These are phyloP conservation scores for Eupithecia pulchellata DNA, from an alignment of 2,888 invertebrate genomes.

Conservation along the genomic window DNA sequence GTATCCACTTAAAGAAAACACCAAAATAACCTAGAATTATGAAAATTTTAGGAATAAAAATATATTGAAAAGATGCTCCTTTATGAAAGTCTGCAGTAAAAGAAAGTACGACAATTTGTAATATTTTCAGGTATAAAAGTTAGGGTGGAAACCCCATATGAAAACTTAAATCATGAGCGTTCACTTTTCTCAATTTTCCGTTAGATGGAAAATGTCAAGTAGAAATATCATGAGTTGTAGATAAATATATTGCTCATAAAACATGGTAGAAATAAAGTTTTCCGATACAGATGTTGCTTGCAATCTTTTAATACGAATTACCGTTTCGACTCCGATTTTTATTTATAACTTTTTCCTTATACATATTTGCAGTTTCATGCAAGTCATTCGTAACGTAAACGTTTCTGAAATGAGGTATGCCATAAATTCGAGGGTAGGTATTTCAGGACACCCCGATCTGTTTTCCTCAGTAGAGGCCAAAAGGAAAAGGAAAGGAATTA, in stretches of 20 bases:
- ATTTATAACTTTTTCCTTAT: not conserved
- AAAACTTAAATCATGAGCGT: not conserved
- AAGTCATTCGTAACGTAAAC: not conserved
- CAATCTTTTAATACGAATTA: conserved; percentile 3
- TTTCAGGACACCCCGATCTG: not conserved
- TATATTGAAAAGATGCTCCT: not conserved
- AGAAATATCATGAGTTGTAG: not conserved
- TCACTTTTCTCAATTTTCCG: not conserved
- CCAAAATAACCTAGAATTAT: too few species aligned
- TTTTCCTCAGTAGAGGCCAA: not conserved
- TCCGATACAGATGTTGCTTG: not conserved
- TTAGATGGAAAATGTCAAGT: not conserved
- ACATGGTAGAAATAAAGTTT: not conserved
- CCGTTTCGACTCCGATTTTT: not conserved
- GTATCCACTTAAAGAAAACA: too few species aligned
- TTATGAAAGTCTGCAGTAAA: not conserved
- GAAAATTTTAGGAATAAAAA: not conserved
- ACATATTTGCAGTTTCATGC: not conserved
- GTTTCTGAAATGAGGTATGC: not conserved
- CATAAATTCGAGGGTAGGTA: not conserved
- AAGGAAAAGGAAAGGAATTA: not conserved
- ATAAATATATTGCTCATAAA: conserved; percentile 4
- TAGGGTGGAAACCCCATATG: not conserved
- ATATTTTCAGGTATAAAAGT: not conserved
- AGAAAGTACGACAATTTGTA: not conserved